Conservation (phyloP, 1,140 invertebrate genomes). For the Epicauta chinensis region DNA sequence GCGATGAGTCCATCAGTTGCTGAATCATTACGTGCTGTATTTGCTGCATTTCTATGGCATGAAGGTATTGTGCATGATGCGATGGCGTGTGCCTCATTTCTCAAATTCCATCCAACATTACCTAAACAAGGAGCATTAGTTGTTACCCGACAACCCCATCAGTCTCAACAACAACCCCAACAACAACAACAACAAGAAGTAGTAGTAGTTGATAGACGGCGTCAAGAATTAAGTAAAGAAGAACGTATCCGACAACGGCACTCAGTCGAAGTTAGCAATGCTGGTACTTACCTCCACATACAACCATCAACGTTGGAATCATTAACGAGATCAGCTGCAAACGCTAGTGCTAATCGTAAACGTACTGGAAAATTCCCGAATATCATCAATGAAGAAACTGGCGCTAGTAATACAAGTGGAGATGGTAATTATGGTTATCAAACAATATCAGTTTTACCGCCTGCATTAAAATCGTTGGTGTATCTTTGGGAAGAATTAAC, state of each 20-base stretch:
- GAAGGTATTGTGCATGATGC: slow-evolving; percentile 95
- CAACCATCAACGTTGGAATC: slow-evolving; percentile 70
- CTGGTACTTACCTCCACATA: slow-evolving; percentile 68
- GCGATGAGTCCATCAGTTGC: slow-evolving; percentile 89
- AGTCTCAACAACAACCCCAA: too few species aligned
- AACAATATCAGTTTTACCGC: slow-evolving; percentile 69
- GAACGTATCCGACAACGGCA: slow-evolving; percentile 68
- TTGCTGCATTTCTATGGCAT: slow-evolving; percentile 95
- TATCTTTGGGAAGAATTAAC: slow-evolving; percentile 88
- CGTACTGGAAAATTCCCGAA: slow-evolving; percentile 47
- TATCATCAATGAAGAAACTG: slow-evolving; percentile 54
- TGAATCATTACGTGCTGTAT: slow-evolving; percentile 86
- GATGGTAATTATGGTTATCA: slow-evolving; percentile 40
- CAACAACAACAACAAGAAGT: slow-evolving; percentile 11
- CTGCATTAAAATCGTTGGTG: slow-evolving; percentile 75
- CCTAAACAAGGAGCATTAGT: slow-evolving; percentile 73
- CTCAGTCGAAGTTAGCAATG: slow-evolving; percentile 79
- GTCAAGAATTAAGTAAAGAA: slow-evolving; percentile 48
- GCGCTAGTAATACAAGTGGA: neutral
- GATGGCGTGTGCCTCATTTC: slow-evolving; percentile 92
- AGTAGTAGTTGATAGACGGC: slow-evolving; percentile 41
- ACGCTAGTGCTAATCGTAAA: slow-evolving; percentile 62
- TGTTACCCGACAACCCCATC: slow-evolving; percentile 54
- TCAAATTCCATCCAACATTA: slow-evolving; percentile 89
- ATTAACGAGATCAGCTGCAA: slow-evolving; percentile 65